Conservation (phyloP, 2,888 invertebrate species). For the Argyra leucocephala region DNA sequence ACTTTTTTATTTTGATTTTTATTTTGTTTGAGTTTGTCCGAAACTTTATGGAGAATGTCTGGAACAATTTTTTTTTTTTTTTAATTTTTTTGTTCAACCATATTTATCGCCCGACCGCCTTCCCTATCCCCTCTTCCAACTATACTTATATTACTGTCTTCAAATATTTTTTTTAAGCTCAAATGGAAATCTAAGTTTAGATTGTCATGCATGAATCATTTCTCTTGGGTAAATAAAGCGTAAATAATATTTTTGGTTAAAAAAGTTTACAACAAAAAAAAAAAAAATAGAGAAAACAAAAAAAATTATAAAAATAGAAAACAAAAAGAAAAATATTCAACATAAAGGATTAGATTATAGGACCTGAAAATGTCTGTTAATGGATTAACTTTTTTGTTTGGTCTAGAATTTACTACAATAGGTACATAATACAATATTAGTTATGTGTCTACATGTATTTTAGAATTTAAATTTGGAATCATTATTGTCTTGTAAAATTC, state of each 20-base stretch:
- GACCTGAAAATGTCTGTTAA: neutral
- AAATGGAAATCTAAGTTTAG: neutral
- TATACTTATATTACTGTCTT: neutral
- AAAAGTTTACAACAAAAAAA: neutral
- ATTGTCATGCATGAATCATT: conserved; percentile 1
- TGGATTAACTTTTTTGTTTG: neutral
- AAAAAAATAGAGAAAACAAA: neutral
- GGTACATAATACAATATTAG: too few species aligned
- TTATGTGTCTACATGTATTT: too few species aligned
- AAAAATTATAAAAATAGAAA: too few species aligned
- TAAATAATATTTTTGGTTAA: neutral
- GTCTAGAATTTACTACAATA: too few species aligned
- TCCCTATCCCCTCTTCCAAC: too few species aligned
- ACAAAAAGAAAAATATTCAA: too few species aligned
- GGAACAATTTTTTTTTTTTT: neutral
- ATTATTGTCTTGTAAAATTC: too few species aligned
- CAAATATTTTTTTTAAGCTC: neutral
- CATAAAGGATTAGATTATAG: neutral
- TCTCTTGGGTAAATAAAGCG: neutral
- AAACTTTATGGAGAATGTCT: neutral
- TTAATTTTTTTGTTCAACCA: neutral
- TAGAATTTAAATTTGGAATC: too few species aligned
- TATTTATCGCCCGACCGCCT: too few species aligned
- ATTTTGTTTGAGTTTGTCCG: neutral
- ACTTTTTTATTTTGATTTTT: too few species aligned